A percentile compares a stretch with the other conserved stretches of the same genome.
Evolutionary conservation across 2,113 vertebrate genomes (phyloP).

Genomic region (Crypturellus undulatus): DNA sequence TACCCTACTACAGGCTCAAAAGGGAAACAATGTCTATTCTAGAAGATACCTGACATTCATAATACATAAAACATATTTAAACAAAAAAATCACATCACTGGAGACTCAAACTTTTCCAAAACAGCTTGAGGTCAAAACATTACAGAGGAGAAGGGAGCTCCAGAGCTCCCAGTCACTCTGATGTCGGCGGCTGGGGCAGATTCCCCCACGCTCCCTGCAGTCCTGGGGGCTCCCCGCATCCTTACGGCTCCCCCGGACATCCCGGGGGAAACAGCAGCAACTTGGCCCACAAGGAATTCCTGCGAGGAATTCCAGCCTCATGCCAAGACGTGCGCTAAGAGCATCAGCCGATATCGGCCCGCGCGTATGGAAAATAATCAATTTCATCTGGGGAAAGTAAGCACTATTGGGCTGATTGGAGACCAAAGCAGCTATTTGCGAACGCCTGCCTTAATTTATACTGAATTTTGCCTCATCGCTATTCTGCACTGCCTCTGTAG

Average conservation of each 20-base stretch:
- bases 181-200: not conserved
- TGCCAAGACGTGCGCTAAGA: fast-evolving
- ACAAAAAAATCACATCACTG: not conserved
- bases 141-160: not conserved
- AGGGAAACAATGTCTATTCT: not conserved
- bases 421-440: constrained; percentile 7
- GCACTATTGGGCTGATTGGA: constrained; percentile 3
- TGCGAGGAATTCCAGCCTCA: no score
- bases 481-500: not conserved
- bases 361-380: not conserved
- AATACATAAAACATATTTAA: not conserved
- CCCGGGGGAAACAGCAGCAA: not conserved
- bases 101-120: not conserved
- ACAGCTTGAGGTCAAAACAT: not conserved
- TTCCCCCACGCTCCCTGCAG: not conserved
- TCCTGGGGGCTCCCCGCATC: not conserved
- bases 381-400: constrained; percentile 7
- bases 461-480: constrained; percentile 4
- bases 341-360: not conserved
- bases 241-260: not conserved
- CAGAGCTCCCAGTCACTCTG: not conserved
- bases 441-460: constrained; percentile 14
- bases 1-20: not conserved
- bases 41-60: not conserved
- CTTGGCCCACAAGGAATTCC: not conserved